phyloP scores from a whole-genome alignment of 1,140 invertebrate species.

The Halesus radiatus region DNA sequence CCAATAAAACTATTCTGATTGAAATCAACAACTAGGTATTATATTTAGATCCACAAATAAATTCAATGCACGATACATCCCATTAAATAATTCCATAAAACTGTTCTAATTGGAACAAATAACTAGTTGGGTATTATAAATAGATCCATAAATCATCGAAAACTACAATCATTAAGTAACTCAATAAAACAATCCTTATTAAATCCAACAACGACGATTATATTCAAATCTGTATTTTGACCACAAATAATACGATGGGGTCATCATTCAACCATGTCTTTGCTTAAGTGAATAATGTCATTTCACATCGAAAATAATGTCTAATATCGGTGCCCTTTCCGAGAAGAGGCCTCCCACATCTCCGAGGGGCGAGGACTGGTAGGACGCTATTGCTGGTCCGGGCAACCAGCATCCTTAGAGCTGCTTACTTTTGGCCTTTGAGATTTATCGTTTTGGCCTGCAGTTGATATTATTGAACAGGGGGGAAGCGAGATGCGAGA shows the following conservation, averaged over 20 bases:
- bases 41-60: too few relatives aligned
- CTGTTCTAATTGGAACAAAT: too few relatives aligned
- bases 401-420: conserved; percentile 19
- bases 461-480: conserved; percentile 23
- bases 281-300: conserved; percentile 21
- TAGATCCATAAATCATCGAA: too few relatives aligned
- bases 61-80: too few relatives aligned
- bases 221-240: conserved; percentile 11
- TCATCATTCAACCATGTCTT: conserved; percentile 16
- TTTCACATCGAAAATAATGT: conserved; percentile 30
- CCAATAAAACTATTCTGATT: too few relatives aligned
- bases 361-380: neutral
- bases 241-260: neutral
- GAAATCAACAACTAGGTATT: too few relatives aligned
- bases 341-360: conserved; percentile 28
- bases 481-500: neutral
- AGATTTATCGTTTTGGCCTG: conserved; percentile 33
- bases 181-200: too few relatives aligned
- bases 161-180: too few relatives aligned
- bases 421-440: conserved; percentile 16
- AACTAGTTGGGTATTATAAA: too few relatives aligned
- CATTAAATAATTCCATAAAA: too few relatives aligned
- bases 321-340: conserved; percentile 21
- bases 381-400: too few relatives aligned
- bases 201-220: too few relatives aligned